Base-by-base conservation (phyloP, 2,888 invertebrate genomes). In the Creontiades dilutus region DNA sequence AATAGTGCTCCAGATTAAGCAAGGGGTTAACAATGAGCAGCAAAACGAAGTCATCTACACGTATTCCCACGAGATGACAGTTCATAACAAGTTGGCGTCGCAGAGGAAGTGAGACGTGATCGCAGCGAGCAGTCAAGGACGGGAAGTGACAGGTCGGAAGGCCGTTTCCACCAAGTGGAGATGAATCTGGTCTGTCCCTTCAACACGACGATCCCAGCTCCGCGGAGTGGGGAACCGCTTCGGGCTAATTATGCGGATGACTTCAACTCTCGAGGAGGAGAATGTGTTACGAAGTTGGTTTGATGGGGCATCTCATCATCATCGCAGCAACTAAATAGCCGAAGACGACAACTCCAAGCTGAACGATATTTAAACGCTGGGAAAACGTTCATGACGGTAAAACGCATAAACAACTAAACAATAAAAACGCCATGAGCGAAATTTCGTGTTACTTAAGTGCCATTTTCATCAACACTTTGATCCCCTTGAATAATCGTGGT, bases 131-230 rank as follows among this genome's bases (percentile, higher is more conserved):
- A 12, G 27, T 68, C 68, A 68, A 68, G 68, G 68, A 68, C 68
- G 68, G 19, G 23, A 68, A 68, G 23, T 68, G 68, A 68, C 68
- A 68, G 68, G 68, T 68, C 23, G 68, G 68, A 61, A 68, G 68
- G 68, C 68, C 68, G 27, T 68, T 19, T 68, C 68, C 68, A 68
- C 68, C 19, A 23, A 23, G 68, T 11, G 23, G 68, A 68, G 27
- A 68, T 68, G 68, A 23, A 68, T 68, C 68, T 68, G 13, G 68
- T 23, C 11, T 68, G 23, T 68, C 23, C 23, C 68, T 23, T 68
- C 23, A 23, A 23, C 19, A 23, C 23, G 68, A 68, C 23, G 27
- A 68, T 23, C 23, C 27, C 68, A 68, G 23, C 2, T 23, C 23
- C 4, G 13, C 3, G 11, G 68, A 23, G 68, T 23, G 23, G 68